Evolutionary conservation across 2,888 invertebrate species (phyloP).

Genomic region (Ferdinandea cuprea): DNA sequence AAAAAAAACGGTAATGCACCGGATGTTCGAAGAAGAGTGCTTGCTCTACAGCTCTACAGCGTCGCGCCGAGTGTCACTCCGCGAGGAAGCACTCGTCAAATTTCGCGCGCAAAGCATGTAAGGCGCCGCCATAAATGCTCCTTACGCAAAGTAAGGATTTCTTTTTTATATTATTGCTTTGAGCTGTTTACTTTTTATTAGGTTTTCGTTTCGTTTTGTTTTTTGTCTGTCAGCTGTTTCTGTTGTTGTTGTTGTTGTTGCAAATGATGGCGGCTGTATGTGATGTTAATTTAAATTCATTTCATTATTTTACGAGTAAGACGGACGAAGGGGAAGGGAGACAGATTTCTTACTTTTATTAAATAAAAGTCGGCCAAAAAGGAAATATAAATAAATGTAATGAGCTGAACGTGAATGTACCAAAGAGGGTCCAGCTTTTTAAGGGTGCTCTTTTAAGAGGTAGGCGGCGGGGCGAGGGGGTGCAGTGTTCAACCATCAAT

Average conservation of each 20-base stretch:
- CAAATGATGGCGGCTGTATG: slow-evolving; percentile 9
- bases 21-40: slow-evolving; percentile 55
- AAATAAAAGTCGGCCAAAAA: neutral
- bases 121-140: neutral
- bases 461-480: too few relatives aligned
- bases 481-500: too few relatives aligned
- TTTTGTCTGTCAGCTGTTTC: neutral
- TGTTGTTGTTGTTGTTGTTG: too few relatives aligned
- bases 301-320: slow-evolving; percentile 16
- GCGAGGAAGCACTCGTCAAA: neutral
- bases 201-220: neutral
- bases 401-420: slow-evolving; percentile 1
- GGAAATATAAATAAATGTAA: slow-evolving; percentile 5
- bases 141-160: slow-evolving; percentile 7
- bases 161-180: slow-evolving; percentile 7
- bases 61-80: neutral
- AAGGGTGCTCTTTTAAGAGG: too few relatives aligned
- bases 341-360: neutral
- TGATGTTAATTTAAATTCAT: slow-evolving; percentile 52
- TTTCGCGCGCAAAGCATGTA: slow-evolving; percentile 2
- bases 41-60: too few relatives aligned
- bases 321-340: too few relatives aligned
- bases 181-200: slow-evolving; percentile 12
- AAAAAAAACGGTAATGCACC: slow-evolving; percentile 50
- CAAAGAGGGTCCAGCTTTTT: too few relatives aligned